These are phyloP conservation scores for Cyphomyrus discorhynchus DNA, from an alignment of 2,113 vertebrate species.

Conservation along the genomic window DNA sequence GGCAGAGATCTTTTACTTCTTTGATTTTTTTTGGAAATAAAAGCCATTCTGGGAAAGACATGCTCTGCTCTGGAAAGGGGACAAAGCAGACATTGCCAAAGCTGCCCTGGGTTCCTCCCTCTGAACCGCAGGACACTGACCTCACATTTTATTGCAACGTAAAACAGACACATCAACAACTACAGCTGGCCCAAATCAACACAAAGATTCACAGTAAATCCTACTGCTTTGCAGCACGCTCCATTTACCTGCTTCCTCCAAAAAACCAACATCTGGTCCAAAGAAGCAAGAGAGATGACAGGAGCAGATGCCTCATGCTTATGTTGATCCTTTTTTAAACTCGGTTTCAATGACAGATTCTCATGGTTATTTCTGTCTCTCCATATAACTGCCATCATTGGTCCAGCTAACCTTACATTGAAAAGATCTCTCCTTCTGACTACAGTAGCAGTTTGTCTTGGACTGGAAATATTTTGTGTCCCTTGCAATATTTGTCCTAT, in stretches of 20 bases:
- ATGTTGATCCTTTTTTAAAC: not conserved
- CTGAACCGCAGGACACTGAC: not conserved
- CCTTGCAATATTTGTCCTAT: not conserved
- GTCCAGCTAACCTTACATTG: not conserved
- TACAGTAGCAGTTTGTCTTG: not conserved
- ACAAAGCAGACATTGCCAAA: not conserved
- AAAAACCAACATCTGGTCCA: not conserved
- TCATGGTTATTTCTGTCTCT: not conserved
- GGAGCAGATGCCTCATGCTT: not conserved
- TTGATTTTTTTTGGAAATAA: not conserved
- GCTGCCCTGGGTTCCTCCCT: not conserved
- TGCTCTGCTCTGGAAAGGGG: not conserved
- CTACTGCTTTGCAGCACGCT: not conserved
- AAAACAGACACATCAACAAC: not conserved
- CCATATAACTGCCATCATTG: not conserved
- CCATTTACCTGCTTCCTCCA: not conserved
- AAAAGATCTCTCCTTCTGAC: not conserved
- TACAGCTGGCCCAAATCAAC: not conserved
- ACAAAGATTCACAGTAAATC: not conserved
- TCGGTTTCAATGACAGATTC: not conserved
- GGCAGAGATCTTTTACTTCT: not conserved
- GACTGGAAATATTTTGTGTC: not conserved
- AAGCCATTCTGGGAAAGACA: not conserved
- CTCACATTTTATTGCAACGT: not conserved
- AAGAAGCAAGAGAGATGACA: not conserved